Evolutionary conservation across 1,140 invertebrate genomes (phyloP).

Genomic region (Amyelois transitella): DNA sequence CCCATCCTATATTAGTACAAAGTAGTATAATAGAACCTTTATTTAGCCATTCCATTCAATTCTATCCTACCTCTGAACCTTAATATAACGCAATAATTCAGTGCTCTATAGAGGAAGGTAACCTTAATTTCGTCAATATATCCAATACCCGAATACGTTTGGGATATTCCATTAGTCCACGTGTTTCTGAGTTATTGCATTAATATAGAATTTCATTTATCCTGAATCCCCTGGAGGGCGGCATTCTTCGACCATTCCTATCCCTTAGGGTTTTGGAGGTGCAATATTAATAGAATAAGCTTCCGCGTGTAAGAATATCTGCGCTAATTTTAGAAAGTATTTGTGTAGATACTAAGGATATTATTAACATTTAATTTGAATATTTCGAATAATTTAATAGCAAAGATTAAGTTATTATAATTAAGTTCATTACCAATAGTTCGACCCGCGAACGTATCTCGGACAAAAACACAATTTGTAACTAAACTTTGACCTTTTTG

Average conservation of each 20-base stretch:
- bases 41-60: too few species aligned
- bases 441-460: too few species aligned
- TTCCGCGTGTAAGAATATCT: not conserved
- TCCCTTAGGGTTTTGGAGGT: slow-evolving; percentile 1
- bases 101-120: not conserved
- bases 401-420: too few species aligned
- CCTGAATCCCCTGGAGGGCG: slow-evolving; percentile 4
- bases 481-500: too few species aligned
- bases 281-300: not conserved
- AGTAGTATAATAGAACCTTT: too few species aligned
- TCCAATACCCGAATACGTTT: slow-evolving; percentile 20
- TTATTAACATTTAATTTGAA: too few species aligned
- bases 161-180: slow-evolving; percentile 27
- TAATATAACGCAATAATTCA: not conserved
- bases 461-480: too few species aligned
- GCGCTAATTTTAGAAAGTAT: too few species aligned
- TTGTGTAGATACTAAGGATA: not conserved
- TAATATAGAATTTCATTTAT: slow-evolving; percentile 39
- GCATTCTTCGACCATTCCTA: slow-evolving; percentile 3
- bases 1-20: not conserved
- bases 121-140: not conserved
- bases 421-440: too few species aligned
- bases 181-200: slow-evolving; percentile 22
- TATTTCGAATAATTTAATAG: too few species aligned
- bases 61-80: too few species aligned